These are phyloP conservation scores for Hormaphis cornu DNA, from an alignment of 1,140 invertebrate genomes.

Conservation along the genomic window DNA sequence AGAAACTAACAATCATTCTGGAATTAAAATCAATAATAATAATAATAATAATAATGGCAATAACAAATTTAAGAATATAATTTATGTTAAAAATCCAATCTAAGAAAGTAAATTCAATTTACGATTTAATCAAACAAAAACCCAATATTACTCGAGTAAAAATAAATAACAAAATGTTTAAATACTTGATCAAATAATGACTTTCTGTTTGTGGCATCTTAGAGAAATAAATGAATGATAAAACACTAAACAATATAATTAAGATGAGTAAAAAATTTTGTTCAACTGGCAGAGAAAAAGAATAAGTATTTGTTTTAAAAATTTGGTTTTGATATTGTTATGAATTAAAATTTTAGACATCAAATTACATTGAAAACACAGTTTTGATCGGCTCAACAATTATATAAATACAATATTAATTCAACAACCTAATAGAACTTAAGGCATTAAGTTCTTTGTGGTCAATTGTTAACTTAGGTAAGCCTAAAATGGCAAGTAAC, in stretches of 20 bases:
- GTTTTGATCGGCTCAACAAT: slow-evolving; percentile 13
- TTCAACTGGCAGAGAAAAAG: too few species aligned
- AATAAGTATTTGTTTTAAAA: too few species aligned
- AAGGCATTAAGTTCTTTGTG: background rate
- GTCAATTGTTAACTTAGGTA: background rate
- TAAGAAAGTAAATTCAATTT: background rate
- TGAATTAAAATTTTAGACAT: background rate
- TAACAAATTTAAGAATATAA: background rate
- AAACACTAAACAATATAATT: too few species aligned
- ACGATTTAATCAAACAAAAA: too few species aligned
- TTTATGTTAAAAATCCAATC: background rate
- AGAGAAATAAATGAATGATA: too few species aligned
- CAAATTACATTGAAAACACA: background rate
- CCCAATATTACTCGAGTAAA: too few species aligned
- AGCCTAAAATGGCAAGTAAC: slow-evolving; percentile 7
- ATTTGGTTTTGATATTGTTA: too few species aligned
- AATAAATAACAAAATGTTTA: too few species aligned
- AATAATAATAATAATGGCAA: background rate
- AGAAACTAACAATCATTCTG: background rate
- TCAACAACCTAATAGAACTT: background rate
- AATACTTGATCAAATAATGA: too few species aligned
- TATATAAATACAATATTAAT: slow-evolving; percentile 1
- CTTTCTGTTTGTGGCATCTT: too few species aligned
- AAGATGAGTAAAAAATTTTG: too few species aligned
- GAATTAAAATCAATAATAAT: background rate